Percentiles rank a stretch among this genome's conserved stretches.
These are phyloP conservation scores for Phoebastria nigripes DNA, from an alignment of 2,797 vertebrate species.

Conservation along the genomic window DNA sequence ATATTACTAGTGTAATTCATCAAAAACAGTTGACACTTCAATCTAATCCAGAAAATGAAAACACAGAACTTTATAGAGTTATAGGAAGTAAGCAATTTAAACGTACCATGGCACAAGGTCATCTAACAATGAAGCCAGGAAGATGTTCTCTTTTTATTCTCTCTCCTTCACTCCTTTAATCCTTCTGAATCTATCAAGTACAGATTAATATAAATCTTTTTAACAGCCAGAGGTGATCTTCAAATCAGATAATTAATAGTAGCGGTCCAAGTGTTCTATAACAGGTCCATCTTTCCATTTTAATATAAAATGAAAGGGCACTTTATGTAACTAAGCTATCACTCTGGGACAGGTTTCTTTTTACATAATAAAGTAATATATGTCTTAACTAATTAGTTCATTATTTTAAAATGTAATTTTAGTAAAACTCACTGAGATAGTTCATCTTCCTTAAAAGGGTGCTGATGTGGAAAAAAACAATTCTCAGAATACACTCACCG, in stretches of 20 bases:
- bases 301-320: conserved; percentile 60
- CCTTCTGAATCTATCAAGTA: conserved; percentile 62
- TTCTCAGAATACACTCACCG: conserved; percentile 16
- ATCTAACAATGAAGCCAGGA: conserved; percentile 70
- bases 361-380: conserved; percentile 55
- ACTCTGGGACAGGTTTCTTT: conserved; percentile 34
- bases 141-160: conserved; percentile 69
- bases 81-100: conserved; percentile 85
- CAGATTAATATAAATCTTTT: conserved; percentile 71
- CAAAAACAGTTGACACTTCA: conserved; percentile 82
- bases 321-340: conserved; percentile 15
- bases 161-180: conserved; percentile 57
- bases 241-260: conserved; percentile 73
- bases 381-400: conserved; percentile 68
- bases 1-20: conserved; percentile 79
- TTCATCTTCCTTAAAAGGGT: conserved; percentile 61
- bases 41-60: conserved; percentile 85
- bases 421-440: conserved; percentile 33
- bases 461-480: conserved; percentile 39
- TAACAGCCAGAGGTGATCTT: conserved; percentile 67
- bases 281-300: conserved; percentile 49
- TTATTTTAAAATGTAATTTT: conserved; percentile 60
- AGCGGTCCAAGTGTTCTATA: conserved; percentile 33
- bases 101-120: conserved; percentile 76
- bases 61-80: conserved; percentile 82